phyloP scores from a whole-genome alignment of 2,113 vertebrate genomes.

The Mesembrinibis cayennensis region DNA sequence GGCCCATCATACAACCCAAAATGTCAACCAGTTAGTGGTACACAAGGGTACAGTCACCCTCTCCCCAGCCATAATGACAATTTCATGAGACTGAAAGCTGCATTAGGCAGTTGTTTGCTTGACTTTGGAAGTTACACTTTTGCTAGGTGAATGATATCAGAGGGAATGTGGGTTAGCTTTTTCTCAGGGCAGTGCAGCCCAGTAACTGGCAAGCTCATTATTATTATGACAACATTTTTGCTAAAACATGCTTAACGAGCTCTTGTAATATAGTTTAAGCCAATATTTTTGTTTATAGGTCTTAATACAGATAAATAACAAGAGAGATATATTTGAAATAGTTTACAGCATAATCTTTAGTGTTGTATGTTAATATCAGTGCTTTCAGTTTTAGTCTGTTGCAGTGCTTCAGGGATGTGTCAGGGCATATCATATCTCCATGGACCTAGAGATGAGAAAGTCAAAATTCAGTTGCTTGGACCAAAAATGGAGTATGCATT shows the following conservation, averaged over 20 bases:
- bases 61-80: background rate
- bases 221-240: background rate
- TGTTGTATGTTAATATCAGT: background rate
- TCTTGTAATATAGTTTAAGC: background rate
- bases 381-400: background rate
- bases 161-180: background rate
- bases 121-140: background rate
- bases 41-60: fast-evolving
- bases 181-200: background rate
- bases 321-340: background rate
- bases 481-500: background rate
- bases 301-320: background rate
- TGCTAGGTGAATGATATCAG: background rate
- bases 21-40: background rate
- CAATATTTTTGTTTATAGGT: background rate
- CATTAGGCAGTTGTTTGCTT: background rate
- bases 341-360: background rate
- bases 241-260: background rate
- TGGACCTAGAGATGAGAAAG: background rate
- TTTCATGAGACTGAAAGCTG: background rate
- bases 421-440: background rate
- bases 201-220: background rate
- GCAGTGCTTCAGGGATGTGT: background rate
- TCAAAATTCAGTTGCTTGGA: background rate
- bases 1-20: background rate